Conservation (phyloP, 2,113 vertebrate species). For the Jaculus jaculus region DNA sequence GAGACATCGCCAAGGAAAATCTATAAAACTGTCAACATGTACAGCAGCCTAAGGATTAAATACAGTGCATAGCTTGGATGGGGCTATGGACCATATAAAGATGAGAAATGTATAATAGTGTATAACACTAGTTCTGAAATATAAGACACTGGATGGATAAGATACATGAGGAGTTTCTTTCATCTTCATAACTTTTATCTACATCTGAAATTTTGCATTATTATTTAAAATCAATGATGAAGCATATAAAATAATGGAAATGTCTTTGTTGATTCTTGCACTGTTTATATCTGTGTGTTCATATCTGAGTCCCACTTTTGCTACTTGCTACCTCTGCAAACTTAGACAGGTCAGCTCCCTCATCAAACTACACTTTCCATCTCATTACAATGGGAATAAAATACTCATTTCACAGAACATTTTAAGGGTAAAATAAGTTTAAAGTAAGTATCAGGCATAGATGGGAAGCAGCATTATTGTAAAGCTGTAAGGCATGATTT, state of each 20-base stretch:
- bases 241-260: neutral
- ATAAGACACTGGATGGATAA: fast-evolving
- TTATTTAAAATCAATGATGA: neutral
- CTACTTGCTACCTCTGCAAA: neutral
- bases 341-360: neutral
- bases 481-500: no score
- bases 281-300: neutral
- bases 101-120: neutral
- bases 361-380: neutral
- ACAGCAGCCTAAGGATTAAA: neutral
- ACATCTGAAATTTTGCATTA: neutral
- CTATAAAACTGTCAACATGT: neutral
- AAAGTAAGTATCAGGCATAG: neutral
- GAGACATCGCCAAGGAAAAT: neutral
- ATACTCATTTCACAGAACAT: neutral
- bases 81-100: neutral
- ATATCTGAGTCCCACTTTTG: neutral
- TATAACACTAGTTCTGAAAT: neutral
- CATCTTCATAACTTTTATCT: neutral
- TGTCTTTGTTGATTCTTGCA: neutral
- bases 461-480: neutral
- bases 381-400: neutral
- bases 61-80: neutral
- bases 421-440: neutral
- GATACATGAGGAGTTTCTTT: neutral